A percentile compares a stretch with the other conserved stretches of the same genome.
Conservation (phyloP, 92 coral and sea anemone species). For the Hydrozoanthus gracilis region DNA sequence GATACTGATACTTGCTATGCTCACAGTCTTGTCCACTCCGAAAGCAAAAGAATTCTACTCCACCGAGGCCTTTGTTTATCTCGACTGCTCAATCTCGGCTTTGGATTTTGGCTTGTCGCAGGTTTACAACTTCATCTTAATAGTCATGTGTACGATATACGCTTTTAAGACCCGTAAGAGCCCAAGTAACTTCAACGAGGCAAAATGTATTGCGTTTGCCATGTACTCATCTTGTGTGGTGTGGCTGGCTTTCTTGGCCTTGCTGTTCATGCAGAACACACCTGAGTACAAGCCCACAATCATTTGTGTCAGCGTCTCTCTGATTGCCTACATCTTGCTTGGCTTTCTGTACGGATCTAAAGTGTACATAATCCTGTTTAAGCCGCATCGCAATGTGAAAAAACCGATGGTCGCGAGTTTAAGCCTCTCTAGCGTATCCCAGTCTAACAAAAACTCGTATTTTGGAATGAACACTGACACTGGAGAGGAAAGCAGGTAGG, state of each 20-base stretch:
- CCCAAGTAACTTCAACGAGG: conserved; percentile 98
- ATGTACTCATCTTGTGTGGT: conserved; percentile 96
- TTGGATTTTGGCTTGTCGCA: conserved; percentile 95
- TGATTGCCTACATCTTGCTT: conserved; percentile 88
- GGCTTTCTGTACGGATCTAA: conserved; percentile 91
- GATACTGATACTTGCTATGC: conserved; percentile 78
- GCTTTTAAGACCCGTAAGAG: conserved; percentile 97
- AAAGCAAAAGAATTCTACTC: conserved; percentile 74
- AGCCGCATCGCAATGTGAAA: conserved; percentile 91
- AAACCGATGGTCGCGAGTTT: conserved; percentile 76
- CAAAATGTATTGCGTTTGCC: conserved; percentile 95
- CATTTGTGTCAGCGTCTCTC: conserved; percentile 86
- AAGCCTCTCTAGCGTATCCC: conserved; percentile 91
- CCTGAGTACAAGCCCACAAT: conserved; percentile 76
- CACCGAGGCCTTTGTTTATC: conserved; percentile 67
- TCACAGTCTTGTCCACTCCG: conserved; percentile 80
- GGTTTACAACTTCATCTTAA: conserved; percentile 93
- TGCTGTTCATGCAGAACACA: conserved; percentile 83
- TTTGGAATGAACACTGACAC: conserved; percentile 59
- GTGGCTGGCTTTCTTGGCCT: conserved; percentile 93
- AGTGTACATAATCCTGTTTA: conserved; percentile 85
- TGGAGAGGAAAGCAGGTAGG: conserved; percentile 66
- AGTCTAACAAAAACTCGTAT: conserved; percentile 65
- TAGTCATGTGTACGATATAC: conserved; percentile 90
- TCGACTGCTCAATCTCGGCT: conserved; percentile 83